Base-by-base conservation (phyloP, 2,888 invertebrate species). In the Syrphus vitripennis region DNA sequence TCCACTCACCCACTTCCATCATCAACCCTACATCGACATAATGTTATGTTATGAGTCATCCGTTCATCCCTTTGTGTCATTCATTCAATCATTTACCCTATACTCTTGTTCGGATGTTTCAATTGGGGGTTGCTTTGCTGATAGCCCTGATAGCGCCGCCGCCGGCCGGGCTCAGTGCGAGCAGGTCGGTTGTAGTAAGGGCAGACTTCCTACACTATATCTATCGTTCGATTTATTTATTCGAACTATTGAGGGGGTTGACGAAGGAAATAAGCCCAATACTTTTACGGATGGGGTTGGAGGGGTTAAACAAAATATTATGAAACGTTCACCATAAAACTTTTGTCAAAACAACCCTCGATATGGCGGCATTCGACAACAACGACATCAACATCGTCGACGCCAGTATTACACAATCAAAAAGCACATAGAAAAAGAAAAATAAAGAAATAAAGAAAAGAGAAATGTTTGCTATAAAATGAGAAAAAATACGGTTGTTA, bases 301-400 rank as follows among this genome's bases (percentile, higher is more conserved):
- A 40, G 50, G 53, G 34, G 67, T 29, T 34, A 61, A 76, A 72
- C 75, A 77, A 83, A 80, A 84, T 76, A 86, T 86, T 86, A 86
- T 82, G 82, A 77, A 86, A 86, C 74, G 86, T 72, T 77, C 55
- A 72, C 81, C 61, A 82, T 86, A 82, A 86, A 77, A 82, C 77
- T 86, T 86, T 82, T 86, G 82, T 86, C 82, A 82, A 67, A 67
- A 67, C 67, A 67, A 67, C 67, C 67, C 67, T 48, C 65, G 14
- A 24, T 14, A 40, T 48, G 31, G 9, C 19, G 26, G 45, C 45
- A 16, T n/a, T n/a, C n/a, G n/a, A 29, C 42, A 14, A 74, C 70
- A 65, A 61, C 65, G 69, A 31, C 55, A 21, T 57, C 71, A 55
- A 61, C 29, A 34, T 10, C 34, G 34, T 10, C 34, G 40, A 19